Evolutionary conservation across 2,888 invertebrate species (phyloP).

Genomic region (Atethmia centrago): DNA sequence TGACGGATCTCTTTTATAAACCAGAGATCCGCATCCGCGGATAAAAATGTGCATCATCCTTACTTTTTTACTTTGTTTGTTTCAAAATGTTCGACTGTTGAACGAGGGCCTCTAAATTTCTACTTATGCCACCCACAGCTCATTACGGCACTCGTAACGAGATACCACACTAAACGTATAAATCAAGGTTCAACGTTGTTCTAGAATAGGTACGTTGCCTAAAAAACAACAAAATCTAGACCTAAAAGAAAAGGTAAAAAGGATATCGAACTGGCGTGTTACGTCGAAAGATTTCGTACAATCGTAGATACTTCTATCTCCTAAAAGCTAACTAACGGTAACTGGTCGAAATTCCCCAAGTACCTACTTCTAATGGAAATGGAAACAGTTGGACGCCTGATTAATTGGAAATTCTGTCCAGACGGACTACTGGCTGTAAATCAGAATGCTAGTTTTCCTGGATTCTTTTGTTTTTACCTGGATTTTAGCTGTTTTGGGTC

Average conservation of each 20-base stretch:
- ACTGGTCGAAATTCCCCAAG: neutral
- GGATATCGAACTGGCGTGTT: neutral
- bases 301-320: neutral
- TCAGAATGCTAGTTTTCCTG: conserved; percentile 13
- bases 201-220: neutral
- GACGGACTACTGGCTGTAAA: conserved; percentile 6
- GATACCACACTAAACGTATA: conserved; percentile 16
- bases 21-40: too few species aligned
- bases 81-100: neutral
- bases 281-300: neutral
- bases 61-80: too few species aligned
- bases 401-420: conserved; percentile 32
- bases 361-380: conserved; percentile 34
- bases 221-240: neutral
- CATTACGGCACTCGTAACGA: conserved; percentile 10
- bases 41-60: too few species aligned
- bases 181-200: conserved; percentile 9
- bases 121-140: neutral
- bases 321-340: conserved; percentile 10
- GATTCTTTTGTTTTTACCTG: neutral
- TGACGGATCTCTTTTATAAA: too few species aligned
- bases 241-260: neutral
- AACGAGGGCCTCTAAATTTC: neutral
- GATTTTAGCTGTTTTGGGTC: too few species aligned
- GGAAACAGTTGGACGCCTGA: conserved; percentile 26